Conservation (phyloP, 2,888 invertebrate species). For the Scaptomyza tumidula region DNA sequence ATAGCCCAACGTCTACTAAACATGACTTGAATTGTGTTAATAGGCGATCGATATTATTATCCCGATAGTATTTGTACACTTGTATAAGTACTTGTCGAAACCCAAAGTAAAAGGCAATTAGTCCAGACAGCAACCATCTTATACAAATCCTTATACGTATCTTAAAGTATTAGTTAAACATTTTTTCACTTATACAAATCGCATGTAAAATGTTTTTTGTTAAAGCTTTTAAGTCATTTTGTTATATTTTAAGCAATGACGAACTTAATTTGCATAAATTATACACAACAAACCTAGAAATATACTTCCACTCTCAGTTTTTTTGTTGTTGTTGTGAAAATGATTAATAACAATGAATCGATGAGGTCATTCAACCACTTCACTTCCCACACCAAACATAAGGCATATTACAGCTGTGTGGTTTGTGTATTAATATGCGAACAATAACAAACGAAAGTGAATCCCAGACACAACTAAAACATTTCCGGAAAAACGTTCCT, state of each 20-base stretch:
- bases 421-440: constrained; percentile 25
- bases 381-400: constrained; percentile 7
- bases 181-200: no score
- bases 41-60: not conserved
- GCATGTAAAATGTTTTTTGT: not conserved
- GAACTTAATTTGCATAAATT: not conserved
- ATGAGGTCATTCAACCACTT: constrained; percentile 58
- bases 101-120: not conserved
- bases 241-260: constrained; percentile 4
- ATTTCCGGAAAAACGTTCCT: constrained; percentile 6
- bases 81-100: not conserved
- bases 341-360: constrained; percentile 43
- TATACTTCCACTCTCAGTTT: constrained; percentile 1
- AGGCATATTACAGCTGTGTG: constrained; percentile 21
- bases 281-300: not conserved
- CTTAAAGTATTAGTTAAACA: not conserved
- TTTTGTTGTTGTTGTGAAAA: constrained; percentile 5
- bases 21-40: not conserved
- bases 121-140: not conserved
- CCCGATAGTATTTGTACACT: not conserved
- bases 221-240: not conserved
- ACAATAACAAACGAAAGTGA: constrained; percentile 20
- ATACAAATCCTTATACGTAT: not conserved
- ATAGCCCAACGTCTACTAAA: not conserved
- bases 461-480: not conserved